A percentile compares a stretch with the other conserved stretches of the same genome.
phyloP scores from a whole-genome alignment of 2,113 vertebrate genomes.

The Amphilophus citrinellus region DNA sequence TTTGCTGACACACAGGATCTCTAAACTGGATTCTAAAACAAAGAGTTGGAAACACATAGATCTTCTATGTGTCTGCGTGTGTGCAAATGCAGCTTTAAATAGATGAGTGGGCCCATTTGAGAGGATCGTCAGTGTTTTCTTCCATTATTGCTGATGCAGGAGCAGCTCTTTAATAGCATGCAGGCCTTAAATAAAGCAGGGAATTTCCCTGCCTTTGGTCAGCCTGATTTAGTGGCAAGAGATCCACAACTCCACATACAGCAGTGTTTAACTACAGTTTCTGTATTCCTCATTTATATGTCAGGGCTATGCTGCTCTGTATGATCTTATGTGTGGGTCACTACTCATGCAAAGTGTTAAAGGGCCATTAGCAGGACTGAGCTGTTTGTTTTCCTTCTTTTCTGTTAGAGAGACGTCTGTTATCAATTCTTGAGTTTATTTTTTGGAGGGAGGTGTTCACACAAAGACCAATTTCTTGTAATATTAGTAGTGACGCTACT shows the following conservation, averaged over 20 bases:
- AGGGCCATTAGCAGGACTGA: slow-evolving; percentile 59
- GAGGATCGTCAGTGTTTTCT: slow-evolving; percentile 22
- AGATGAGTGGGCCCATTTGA: not conserved
- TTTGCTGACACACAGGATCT: not conserved
- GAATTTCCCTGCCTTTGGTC: not conserved
- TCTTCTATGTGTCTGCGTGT: slow-evolving; percentile 20
- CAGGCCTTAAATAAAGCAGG: not conserved
- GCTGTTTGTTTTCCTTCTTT: slow-evolving; percentile 45
- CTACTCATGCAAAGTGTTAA: slow-evolving; percentile 62
- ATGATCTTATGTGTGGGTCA: slow-evolving; percentile 29
- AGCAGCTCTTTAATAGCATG: not conserved
- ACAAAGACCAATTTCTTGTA: slow-evolving; percentile 68
- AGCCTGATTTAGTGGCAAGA: slow-evolving; percentile 14
- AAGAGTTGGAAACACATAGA: slow-evolving; percentile 13
- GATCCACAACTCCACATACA: slow-evolving; percentile 20
- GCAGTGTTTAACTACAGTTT: slow-evolving; percentile 5
- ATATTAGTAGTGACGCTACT: slow-evolving; percentile 72
- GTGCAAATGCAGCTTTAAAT: slow-evolving; percentile 52
- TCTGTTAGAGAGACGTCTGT: slow-evolving; percentile 33
- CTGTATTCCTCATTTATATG: slow-evolving; percentile 23
- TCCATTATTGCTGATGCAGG: slow-evolving; percentile 9
- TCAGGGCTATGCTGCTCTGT: slow-evolving; percentile 28
- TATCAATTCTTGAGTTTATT: slow-evolving; percentile 19
- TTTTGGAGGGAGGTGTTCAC: slow-evolving; percentile 48
- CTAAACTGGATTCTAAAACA: not conserved